Evolutionary conservation across 2,888 invertebrate genomes (phyloP), one percentile per base, ranked within the genome.

Genomic region (Caenorhabditis zanzibari): DNA sequence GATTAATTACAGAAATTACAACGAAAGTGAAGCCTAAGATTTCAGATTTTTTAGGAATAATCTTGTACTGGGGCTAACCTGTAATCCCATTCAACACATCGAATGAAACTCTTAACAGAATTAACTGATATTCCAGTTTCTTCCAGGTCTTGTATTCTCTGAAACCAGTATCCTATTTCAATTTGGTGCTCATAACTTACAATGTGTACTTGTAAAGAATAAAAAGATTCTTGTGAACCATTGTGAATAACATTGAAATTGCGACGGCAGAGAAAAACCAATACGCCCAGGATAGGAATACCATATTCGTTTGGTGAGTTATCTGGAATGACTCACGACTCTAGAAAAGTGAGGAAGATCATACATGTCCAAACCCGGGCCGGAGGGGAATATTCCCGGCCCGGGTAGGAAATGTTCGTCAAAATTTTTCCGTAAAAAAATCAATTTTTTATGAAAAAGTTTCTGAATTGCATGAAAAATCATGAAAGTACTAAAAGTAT

Each of bases 121-220:
- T 69, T 6, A 77, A 28, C 24, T 77, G 77, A 38, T 69, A 77
- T 35, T 77, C 77, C 3, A 76, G 3, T 14, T 76, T 76, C n/a
- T 52, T 59, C 76, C 68, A 76, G 1, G 52, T 69, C 12, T 61
- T 69, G 5, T 32, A 41, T 10, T 54, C 54, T 16, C 77, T 76
- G 49, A 49, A 64, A 22, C 5, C 14, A n/a, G 19, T 9, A 22
- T 19, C 10, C 6, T 9, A 16, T 24, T 28, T 16, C 1, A 16
- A 41, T 14, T 22, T 16, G 32, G 2, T 2, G 12, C 2, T 63
- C 26, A 9, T n/a, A n/a, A 54, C 66, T 66, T 28, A 75, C 66
- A 64, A 5, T 3, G 56, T 56, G 19, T 66, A 66, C 35, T 59
- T 58, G 16, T 63, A 49, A 3, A 66, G 28, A 22, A 75, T 75